Base-by-base conservation (phyloP, 2,797 vertebrate species). In the Dryobates pubescens region DNA sequence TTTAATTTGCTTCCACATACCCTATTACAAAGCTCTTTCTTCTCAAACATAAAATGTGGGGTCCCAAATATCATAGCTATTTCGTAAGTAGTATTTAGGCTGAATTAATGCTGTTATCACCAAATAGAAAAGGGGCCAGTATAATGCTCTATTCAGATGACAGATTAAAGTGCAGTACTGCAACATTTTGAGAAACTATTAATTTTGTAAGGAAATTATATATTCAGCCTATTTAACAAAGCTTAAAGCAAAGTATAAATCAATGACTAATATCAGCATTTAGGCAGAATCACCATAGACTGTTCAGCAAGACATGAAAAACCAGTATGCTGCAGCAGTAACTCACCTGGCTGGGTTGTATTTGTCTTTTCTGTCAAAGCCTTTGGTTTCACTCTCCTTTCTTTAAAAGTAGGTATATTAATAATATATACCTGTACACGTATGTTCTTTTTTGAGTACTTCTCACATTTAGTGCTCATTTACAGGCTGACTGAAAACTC, bases 1-100 rank as follows among this genome's bases (percentile, higher is more conserved):
- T 86, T 65, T 58, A 91, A 79, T 77, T 88, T 20, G 68, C 32
- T 81, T 91, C 45, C 29, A 93, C 84, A 86, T 64, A 73, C 16
- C 29, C 62, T 56, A 56, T 77, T 79, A 77, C 20, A 80, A 86
- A 86, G 4, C 6, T 22, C 17, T 32, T 73, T 45, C 53, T 67
- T 51, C 36, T 68, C 54, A 73, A 82, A 61, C 6, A 65, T 34
- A 79, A 73, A 82, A 67, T 56, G 19, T 56, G 67, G 59, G 20
- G 62, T 24, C 41, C n/a, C 41, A 68, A 71, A 83, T 22, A 56
- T 32, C 36, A 27, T 0, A 65, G 32, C 47, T 92, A 58, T 76
- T 91, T 88, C 54, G 9, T 57, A 88, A 82, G 9, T 7, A 90
- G 32, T 32, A 82, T 43, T 90, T 56, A 43, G n/a, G 18, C 16